phyloP scores from a whole-genome alignment of 2,888 invertebrate species.

The Caenorhabditis sp. region DNA sequence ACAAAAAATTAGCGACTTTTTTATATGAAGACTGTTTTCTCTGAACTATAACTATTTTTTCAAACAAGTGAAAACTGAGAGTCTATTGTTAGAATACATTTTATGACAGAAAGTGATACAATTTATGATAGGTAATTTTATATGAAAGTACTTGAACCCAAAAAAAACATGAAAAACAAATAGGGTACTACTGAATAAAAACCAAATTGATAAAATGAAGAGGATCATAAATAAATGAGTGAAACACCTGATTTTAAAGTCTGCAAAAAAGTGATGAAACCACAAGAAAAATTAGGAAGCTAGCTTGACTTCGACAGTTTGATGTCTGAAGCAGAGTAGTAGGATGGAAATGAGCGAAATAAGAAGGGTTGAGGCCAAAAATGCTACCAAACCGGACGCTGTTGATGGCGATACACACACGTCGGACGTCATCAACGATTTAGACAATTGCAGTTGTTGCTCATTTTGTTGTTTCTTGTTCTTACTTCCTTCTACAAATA shows the following conservation, averaged over 20 bases:
- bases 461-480: slow-evolving; percentile 1
- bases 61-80: too few relatives aligned
- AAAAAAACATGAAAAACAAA: neutral
- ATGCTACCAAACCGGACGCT: slow-evolving; percentile 47
- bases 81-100: too few relatives aligned
- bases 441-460: slow-evolving; percentile 20
- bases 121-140: too few relatives aligned
- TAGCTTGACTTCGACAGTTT: slow-evolving; percentile 42
- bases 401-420: slow-evolving; percentile 55
- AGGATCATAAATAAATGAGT: neutral
- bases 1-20: too few relatives aligned
- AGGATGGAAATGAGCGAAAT: slow-evolving; percentile 41
- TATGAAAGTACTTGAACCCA: neutral
- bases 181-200: too few relatives aligned
- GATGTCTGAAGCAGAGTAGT: slow-evolving; percentile 48
- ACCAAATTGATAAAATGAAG: neutral
- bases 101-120: too few relatives aligned
- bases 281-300: neutral
- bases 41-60: too few relatives aligned
- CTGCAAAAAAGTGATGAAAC: neutral
- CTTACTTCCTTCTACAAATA: neutral
- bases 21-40: too few relatives aligned
- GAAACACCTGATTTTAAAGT: neutral
- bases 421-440: slow-evolving; percentile 17
- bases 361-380: slow-evolving; percentile 45